Conservation (phyloP, 2,113 vertebrate species). For the Prietella phreatophila region DNA sequence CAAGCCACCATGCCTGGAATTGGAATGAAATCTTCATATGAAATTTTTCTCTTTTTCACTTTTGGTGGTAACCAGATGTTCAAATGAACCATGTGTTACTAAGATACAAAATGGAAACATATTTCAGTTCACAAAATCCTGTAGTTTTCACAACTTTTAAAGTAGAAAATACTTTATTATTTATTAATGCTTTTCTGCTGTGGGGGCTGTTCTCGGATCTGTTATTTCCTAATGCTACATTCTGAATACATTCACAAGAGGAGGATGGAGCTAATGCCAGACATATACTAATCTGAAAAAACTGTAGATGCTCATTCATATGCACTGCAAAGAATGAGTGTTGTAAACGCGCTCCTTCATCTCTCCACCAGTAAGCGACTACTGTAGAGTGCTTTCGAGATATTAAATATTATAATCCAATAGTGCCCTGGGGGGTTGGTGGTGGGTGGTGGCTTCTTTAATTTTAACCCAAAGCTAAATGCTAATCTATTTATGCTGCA, state of each 20-base stretch:
- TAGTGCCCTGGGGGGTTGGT: neutral
- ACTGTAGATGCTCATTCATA: neutral
- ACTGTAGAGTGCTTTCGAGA: neutral
- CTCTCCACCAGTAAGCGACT: neutral
- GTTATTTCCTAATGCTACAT: neutral
- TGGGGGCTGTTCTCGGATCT: neutral
- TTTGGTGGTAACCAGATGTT: neutral
- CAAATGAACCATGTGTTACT: neutral
- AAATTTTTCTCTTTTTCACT: neutral
- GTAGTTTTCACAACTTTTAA: neutral
- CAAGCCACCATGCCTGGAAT: no score
- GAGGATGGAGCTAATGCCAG: neutral
- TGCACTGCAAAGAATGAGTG: neutral
- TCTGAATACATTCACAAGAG: neutral
- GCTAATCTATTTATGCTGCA: conserved; percentile 7
- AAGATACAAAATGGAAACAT: neutral
- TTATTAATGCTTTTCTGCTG: neutral
- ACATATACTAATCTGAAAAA: neutral
- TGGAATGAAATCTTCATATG: neutral
- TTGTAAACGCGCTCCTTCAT: neutral
- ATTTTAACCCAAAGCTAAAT: conserved; percentile 17
- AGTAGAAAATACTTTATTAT: neutral
- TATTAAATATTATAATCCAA: conserved; percentile 32
- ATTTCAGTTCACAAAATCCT: neutral
- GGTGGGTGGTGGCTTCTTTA: neutral